A percentile compares a stretch with the other conserved stretches of the same genome.
Conservation (phyloP, 2,113 vertebrate genomes). For the Rhipidura dahli region DNA sequence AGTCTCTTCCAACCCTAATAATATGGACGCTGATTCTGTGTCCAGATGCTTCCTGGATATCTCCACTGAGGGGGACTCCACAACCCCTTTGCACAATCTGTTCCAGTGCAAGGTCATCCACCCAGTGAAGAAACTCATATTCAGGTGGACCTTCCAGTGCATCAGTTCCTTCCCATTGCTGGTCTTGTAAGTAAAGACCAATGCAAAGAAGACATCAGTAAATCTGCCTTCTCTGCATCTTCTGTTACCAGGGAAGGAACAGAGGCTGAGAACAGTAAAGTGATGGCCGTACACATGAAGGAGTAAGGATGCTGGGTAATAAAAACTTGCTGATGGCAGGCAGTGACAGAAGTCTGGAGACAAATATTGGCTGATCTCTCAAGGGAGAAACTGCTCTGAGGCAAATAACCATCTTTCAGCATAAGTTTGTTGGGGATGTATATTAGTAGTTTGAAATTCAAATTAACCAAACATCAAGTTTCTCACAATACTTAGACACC, state of each 20-base stretch:
- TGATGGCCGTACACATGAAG: accelerated
- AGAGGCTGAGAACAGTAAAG: background rate
- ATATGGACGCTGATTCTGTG: background rate
- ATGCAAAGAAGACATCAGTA: background rate
- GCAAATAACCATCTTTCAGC: background rate
- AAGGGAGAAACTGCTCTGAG: no score
- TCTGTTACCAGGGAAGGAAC: background rate
- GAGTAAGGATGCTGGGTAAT: background rate
- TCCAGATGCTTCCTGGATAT: background rate
- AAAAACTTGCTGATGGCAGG: background rate
- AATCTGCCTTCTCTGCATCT: background rate
- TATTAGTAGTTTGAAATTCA: background rate
- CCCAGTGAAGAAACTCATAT: background rate
- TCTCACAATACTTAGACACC: background rate
- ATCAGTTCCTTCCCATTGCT: background rate
- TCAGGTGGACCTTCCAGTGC: background rate
- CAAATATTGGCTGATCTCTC: accelerated
- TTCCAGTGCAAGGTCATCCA: background rate
- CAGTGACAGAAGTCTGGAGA: accelerated
- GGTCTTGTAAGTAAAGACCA: background rate
- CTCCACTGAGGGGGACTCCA: background rate
- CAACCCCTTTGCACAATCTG: no score
- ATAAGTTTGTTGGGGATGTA: background rate
- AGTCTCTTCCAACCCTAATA: background rate
- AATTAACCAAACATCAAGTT: background rate